Evolutionary conservation across 1,140 invertebrate species (phyloP), one percentile per base, ranked within the genome.

Genomic region (Vanessa tameamea): DNA sequence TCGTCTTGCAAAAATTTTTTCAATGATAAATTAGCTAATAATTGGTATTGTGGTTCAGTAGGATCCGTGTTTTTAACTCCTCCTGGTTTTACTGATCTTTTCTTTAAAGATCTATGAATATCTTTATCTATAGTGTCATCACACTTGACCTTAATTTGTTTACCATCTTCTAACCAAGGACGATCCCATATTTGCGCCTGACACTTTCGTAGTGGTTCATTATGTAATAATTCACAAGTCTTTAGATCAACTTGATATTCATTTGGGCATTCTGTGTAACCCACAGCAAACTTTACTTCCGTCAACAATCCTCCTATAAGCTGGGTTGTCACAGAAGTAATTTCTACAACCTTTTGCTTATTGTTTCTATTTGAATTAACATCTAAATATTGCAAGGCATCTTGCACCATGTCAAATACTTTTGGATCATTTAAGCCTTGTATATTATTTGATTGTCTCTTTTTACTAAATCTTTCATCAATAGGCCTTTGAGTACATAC

Each of bases 91-190:
- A 64, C 48, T 16, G 72, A 76, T 66, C 77, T 74, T 67, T 81
- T 83, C 15, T 70, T 75, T 70, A 75, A 78, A 55, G 69, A 70
- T 31, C 31, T 31, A 8, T 47, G 26, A 71, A 11, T 64, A 51
- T 77, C 14, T 59, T 63, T 69, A 16, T 67, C 26, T 55, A 15
- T 43, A 63, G 64, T 48, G 70, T 89, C 79, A 43, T 90, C 76
- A 72, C 94, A 94, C 6, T 83, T 79, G 0, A 94, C 87, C 13
- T 88, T 90, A 7, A 94, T 86, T 76, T 93, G 72, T 57, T 74
- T 85, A 5, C 89, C 93, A 12, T 94, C 72, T 69, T 94, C 90
- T 16, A 94, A 31, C 95, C 95, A 96, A 7, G 95, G 93, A 78
- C 93, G 90, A 50, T 95, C 94, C 94, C 94, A 95, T 47, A 95